These are phyloP conservation scores for Caenorhabditis latens DNA, from an alignment of 1,140 invertebrate species.

Conservation along the genomic window DNA sequence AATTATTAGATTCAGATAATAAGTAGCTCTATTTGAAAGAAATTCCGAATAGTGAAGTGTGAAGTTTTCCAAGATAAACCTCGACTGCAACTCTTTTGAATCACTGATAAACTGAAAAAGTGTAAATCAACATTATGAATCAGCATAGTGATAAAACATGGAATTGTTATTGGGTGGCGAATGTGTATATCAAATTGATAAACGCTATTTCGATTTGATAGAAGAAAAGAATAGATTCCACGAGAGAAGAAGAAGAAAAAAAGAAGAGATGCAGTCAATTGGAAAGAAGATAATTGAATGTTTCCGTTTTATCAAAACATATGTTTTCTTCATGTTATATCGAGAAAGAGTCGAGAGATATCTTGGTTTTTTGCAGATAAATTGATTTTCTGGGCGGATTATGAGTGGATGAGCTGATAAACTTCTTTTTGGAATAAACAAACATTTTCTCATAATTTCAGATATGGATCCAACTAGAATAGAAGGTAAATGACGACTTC, in stretches of 20 bases:
- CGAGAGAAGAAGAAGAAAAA: neutral
- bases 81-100: neutral
- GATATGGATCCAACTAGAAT: too few relatives aligned
- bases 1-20: too few relatives aligned
- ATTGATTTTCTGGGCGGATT: neutral
- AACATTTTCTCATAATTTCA: too few relatives aligned
- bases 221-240: neutral
- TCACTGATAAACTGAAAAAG: neutral
- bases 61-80: too few relatives aligned
- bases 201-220: neutral
- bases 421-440: neutral
- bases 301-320: constrained; percentile 55
- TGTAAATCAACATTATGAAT: neutral
- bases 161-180: neutral
- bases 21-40: too few relatives aligned
- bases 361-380: neutral
- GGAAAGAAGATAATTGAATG: constrained; percentile 28
- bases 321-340: constrained; percentile 15
- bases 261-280: constrained; percentile 1
- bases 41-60: too few relatives aligned
- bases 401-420: neutral
- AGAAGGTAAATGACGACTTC: too few relatives aligned
- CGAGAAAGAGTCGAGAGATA: too few relatives aligned
- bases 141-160: neutral
- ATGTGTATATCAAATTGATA: constrained; percentile 22